A percentile compares a stretch with the other conserved stretches of the same genome.
These are phyloP conservation scores for Zaprionus vittiger DNA, from an alignment of 1,140 invertebrate genomes.

Conservation along the genomic window DNA sequence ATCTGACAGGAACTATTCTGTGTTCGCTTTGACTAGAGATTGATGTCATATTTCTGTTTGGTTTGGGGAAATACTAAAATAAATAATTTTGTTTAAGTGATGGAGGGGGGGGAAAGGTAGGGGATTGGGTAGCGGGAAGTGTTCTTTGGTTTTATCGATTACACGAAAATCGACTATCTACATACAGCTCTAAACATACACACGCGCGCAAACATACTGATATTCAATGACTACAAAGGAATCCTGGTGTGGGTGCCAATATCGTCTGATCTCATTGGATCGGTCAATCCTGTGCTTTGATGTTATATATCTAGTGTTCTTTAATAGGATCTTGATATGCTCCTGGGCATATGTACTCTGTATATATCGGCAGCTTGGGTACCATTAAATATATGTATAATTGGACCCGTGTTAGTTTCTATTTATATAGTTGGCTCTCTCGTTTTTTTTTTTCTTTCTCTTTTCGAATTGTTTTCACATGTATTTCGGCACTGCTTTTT, in stretches of 20 bases:
- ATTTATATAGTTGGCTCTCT: background rate
- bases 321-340: background rate
- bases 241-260: no score
- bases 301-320: background rate
- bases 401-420: background rate
- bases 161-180: background rate
- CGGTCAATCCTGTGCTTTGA: background rate
- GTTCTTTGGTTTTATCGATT: background rate
- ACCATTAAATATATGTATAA: background rate
- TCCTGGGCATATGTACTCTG: background rate
- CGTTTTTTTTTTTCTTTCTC: background rate
- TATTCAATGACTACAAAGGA: background rate
- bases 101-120: no score
- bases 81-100: no score
- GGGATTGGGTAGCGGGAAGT: no score
- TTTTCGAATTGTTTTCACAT: background rate
- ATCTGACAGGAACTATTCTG: no score
- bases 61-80: no score
- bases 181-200: background rate
- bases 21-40: no score
- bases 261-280: background rate
- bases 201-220: background rate
- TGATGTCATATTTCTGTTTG: no score
- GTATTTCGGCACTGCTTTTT: background rate
- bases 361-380: background rate